Percentiles rank a stretch among this genome's conserved stretches.
phyloP scores from a whole-genome alignment of 37 sponge, comb jelly and placozoan genomes.

The Eunapius fragilis region DNA sequence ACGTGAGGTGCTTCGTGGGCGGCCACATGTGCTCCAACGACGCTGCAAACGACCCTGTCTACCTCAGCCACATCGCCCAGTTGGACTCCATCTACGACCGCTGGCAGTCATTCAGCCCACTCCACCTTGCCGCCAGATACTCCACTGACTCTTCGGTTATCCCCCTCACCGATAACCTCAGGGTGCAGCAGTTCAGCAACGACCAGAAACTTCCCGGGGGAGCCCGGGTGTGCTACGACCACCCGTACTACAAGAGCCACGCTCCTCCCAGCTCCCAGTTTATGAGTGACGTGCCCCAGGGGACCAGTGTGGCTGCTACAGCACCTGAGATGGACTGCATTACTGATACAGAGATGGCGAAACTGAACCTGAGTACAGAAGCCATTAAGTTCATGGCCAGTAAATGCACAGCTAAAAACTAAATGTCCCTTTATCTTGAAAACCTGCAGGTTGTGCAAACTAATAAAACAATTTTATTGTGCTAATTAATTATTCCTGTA shows the following conservation, averaged over 20 bases:
- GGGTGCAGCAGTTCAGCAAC: slow-evolving; percentile 38
- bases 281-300: slow-evolving; percentile 6
- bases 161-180: slow-evolving; percentile 9
- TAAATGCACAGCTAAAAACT: not conserved
- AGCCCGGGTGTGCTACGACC: slow-evolving; percentile 46
- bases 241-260: slow-evolving; percentile 37
- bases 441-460: too few species aligned
- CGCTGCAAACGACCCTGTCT: slow-evolving; percentile 68
- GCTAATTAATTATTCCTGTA: too few species aligned
- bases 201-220: slow-evolving; percentile 57
- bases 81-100: slow-evolving; percentile 58
- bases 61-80: slow-evolving; percentile 57
- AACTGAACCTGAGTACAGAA: not conserved
- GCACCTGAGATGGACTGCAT: slow-evolving; percentile 8
- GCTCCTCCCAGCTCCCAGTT: slow-evolving; percentile 23
- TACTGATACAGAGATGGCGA: not conserved
- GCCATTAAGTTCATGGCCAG: slow-evolving; percentile 13
- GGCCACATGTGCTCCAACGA: slow-evolving; percentile 64
- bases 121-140: slow-evolving; percentile 35
- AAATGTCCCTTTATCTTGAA: too few species aligned
- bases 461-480: too few species aligned
- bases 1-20: slow-evolving; percentile 74
- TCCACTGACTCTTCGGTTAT: slow-evolving; percentile 42
- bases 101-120: slow-evolving; percentile 56
- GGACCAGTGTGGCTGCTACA: not conserved